Evolutionary conservation across 1,140 invertebrate genomes (phyloP).

Genomic region (silkworm (Bombyx mori)): DNA sequence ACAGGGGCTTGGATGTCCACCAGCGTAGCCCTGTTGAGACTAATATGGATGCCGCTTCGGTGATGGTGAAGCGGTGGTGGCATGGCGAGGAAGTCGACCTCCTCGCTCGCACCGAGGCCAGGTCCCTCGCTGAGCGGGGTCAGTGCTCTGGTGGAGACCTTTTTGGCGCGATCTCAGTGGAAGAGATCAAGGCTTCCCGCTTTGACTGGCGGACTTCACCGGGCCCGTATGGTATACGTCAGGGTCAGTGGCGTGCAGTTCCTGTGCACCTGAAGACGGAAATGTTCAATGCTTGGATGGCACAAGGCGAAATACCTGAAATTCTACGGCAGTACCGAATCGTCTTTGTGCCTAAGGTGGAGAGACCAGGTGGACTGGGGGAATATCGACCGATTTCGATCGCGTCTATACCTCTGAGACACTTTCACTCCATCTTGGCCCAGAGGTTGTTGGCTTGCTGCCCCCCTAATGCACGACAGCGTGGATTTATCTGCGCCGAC

Average conservation of each 20-base stretch:
- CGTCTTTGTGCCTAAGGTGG: not conserved
- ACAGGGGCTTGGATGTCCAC: no score
- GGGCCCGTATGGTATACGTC: constrained; percentile 19
- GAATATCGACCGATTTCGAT: constrained; percentile 58
- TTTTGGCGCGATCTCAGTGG: no score
- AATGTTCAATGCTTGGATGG: constrained; percentile 24
- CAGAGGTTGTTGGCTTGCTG: constrained; percentile 24
- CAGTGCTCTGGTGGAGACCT: no score
- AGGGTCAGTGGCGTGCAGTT: constrained; percentile 21
- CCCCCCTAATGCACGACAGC: constrained; percentile 28
- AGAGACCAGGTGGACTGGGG: constrained; percentile 10
- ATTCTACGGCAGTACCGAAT: constrained; percentile 14
- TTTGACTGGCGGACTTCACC: no score
- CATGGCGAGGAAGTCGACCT: no score
- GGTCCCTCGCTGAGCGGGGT: no score
- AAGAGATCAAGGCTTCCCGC: no score
- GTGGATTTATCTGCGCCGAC: constrained; percentile 35
- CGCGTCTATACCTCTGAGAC: constrained; percentile 34
- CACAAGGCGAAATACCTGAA: constrained; percentile 16
- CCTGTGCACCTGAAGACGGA: constrained; percentile 5
- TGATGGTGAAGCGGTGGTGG: no score
- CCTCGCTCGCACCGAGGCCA: no score
- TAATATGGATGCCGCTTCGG: no score
- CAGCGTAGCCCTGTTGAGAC: no score
- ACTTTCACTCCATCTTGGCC: not conserved